Percentiles rank a stretch among this genome's conserved stretches.
Evolutionary conservation across 1,140 invertebrate genomes (phyloP).

Genomic region (Zaprionus lachaisei): DNA sequence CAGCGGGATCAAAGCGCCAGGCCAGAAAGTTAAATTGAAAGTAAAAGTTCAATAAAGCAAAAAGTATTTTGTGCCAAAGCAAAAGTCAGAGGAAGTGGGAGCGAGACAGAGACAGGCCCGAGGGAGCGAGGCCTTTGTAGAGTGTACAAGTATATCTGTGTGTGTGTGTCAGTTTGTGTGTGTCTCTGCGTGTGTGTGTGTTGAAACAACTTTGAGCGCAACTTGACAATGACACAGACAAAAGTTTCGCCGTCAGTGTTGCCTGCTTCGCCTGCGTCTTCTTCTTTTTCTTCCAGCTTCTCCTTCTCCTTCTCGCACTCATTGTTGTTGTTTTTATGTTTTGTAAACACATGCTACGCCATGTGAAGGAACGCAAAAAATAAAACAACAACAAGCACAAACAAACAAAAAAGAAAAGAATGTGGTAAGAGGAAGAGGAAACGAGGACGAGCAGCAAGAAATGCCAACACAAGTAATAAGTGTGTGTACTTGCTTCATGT

Average conservation of each 20-base stretch:
- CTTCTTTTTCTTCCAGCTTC: background rate
- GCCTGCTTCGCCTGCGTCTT: slow-evolving; percentile 17
- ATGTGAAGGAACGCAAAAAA: slow-evolving; percentile 63
- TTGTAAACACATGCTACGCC: slow-evolving; percentile 72
- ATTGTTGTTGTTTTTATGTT: slow-evolving; percentile 62
- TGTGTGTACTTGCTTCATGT: background rate
- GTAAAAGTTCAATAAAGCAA: slow-evolving; percentile 80
- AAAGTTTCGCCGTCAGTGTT: slow-evolving; percentile 70
- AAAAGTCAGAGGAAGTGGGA: slow-evolving; percentile 3
- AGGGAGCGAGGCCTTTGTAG: background rate
- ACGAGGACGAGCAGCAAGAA: slow-evolving; percentile 10
- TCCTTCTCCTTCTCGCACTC: slow-evolving; percentile 34
- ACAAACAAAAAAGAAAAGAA: slow-evolving; percentile 32
- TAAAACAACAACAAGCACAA: slow-evolving; percentile 44
- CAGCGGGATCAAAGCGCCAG: slow-evolving; percentile 50
- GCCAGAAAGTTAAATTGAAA: slow-evolving; percentile 79
- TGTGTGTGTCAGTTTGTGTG: slow-evolving; percentile 8
- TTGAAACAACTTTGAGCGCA: slow-evolving; percentile 62
- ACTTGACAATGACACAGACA: slow-evolving; percentile 75
- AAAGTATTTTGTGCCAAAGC: slow-evolving; percentile 58
- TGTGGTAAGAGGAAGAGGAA: slow-evolving; percentile 32
- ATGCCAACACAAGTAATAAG: slow-evolving; percentile 25
- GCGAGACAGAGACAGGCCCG: background rate
- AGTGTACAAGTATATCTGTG: background rate
- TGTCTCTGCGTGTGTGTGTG: slow-evolving; percentile 1